Percentiles rank a stretch among this genome's conserved stretches.
Conservation (phyloP, 1,140 invertebrate genomes). For the Caerostris darwini region DNA sequence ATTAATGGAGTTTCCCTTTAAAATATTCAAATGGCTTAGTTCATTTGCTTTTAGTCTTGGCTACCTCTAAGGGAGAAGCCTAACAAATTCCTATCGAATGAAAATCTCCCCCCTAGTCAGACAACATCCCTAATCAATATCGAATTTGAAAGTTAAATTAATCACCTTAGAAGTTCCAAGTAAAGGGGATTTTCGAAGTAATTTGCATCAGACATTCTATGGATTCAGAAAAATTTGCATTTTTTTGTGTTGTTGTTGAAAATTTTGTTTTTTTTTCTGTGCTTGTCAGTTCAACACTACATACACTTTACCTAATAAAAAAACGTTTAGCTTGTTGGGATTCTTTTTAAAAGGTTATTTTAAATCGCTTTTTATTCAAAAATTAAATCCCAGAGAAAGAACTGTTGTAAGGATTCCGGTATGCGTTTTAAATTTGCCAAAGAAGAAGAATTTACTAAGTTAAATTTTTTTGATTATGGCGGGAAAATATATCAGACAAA, state of each 20-base stretch:
- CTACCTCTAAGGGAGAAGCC: neutral
- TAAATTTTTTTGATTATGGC: neutral
- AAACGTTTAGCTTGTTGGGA: no score
- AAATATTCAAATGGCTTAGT: neutral
- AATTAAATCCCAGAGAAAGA: no score
- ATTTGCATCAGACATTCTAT: no score
- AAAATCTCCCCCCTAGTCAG: neutral
- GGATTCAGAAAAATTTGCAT: no score
- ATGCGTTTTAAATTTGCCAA: neutral
- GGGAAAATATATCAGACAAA: neutral
- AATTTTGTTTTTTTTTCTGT: no score
- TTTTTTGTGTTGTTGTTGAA: no score
- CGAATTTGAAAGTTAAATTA: constrained; percentile 13
- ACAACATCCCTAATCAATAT: neutral
- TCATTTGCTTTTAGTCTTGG: neutral
- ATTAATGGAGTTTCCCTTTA: neutral
- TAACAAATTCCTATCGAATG: neutral
- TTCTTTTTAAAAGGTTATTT: neutral
- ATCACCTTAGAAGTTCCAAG: neutral
- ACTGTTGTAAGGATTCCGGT: neutral
- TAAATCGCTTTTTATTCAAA: neutral
- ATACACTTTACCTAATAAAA: no score
- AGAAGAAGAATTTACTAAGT: no score
- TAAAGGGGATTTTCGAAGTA: no score
- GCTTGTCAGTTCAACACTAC: no score